A percentile compares a stretch with the other conserved stretches of the same genome.
These are phyloP conservation scores for Plebejus argus DNA, from an alignment of 2,888 invertebrate species.

Conservation along the genomic window DNA sequence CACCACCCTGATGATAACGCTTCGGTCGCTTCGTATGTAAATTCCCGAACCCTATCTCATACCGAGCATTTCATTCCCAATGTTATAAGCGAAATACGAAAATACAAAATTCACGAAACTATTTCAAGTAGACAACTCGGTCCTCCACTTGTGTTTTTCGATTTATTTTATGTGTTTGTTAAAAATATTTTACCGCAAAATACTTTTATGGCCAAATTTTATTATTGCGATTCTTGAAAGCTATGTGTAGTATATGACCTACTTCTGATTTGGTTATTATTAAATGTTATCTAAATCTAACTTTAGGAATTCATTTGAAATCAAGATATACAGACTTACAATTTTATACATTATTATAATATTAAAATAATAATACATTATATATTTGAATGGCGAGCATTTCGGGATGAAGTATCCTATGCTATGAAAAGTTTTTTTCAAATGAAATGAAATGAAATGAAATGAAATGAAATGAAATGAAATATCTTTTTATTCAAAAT, in stretches of 20 bases:
- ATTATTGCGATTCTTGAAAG: neutral
- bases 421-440: too few species aligned
- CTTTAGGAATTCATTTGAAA: too few species aligned
- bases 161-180: slow-evolving; percentile 9
- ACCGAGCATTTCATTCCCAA: neutral
- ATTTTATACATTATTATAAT: too few species aligned
- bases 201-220: neutral
- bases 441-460: too few species aligned
- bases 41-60: neutral
- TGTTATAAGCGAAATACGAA: slow-evolving; percentile 50
- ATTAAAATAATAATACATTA: too few species aligned
- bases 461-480: too few species aligned
- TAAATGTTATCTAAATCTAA: too few species aligned
- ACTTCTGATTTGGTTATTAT: neutral
- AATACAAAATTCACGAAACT: slow-evolving; percentile 25
- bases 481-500: too few species aligned
- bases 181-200: neutral
- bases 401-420: too few species aligned
- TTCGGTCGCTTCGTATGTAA: neutral
- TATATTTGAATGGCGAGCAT: too few species aligned
- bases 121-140: slow-evolving; percentile 6
- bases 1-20: neutral
- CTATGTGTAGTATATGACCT: neutral
- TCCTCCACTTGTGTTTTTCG: neutral
- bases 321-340: too few species aligned